A percentile compares a stretch with the other conserved stretches of the same genome.
Conservation (phyloP, 1,140 invertebrate genomes). For the Atta cephalotes region DNA sequence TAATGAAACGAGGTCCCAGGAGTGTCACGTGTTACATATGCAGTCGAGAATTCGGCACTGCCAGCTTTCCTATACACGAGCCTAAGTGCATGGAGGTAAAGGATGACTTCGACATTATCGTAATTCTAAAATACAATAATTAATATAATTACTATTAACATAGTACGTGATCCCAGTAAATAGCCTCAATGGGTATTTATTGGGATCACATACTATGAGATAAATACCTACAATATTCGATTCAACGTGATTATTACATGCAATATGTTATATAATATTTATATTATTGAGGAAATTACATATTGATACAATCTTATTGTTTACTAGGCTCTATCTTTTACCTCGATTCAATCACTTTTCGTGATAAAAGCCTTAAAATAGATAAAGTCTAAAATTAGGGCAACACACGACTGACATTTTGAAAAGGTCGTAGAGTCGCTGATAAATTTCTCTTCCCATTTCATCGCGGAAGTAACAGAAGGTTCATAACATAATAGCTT, state of each 20-base stretch:
- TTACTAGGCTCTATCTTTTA: not conserved
- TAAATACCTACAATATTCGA: no score
- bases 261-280: no score
- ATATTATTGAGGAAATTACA: no score
- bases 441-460: slow-evolving; percentile 21
- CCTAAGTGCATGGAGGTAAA: slow-evolving; percentile 92
- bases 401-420: not conserved
- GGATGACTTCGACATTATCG: not conserved
- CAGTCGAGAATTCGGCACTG: slow-evolving; percentile 92
- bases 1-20: slow-evolving; percentile 81
- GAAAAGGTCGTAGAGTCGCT: not conserved
- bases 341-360: not conserved
- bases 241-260: no score
- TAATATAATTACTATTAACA: not conserved
- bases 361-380: slow-evolving; percentile 27
- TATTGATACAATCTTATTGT: no score
- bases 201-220: no score
- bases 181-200: no score
- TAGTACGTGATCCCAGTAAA: no score
- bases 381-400: not conserved
- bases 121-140: slow-evolving; percentile 24
- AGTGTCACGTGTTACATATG: slow-evolving; percentile 91
- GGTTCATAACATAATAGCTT: slow-evolving; percentile 31
- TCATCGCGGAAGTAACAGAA: slow-evolving; percentile 41
- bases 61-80: slow-evolving; percentile 92